Conservation (phyloP, 2,888 invertebrate genomes). For the Rhaphigaster nebulosa region DNA sequence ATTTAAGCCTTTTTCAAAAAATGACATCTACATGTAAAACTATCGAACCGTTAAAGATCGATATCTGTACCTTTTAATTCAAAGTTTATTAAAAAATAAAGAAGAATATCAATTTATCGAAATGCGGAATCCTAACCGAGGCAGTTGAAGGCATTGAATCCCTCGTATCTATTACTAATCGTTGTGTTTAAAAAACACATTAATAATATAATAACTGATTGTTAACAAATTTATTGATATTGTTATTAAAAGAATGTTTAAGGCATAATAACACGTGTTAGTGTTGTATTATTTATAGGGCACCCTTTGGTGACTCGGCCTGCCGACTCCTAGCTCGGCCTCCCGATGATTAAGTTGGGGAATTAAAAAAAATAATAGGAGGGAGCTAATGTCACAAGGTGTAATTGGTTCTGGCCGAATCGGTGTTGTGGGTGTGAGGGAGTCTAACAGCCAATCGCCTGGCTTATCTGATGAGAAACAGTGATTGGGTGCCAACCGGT, state of each 20-base stretch:
- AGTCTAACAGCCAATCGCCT: slow-evolving; percentile 34
- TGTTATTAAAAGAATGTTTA: slow-evolving; percentile 14
- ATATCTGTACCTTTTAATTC: too few relatives aligned
- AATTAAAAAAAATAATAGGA: slow-evolving; percentile 51
- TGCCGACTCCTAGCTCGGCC: not conserved
- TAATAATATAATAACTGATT: not conserved
- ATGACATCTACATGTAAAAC: too few relatives aligned
- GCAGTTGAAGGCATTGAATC: not conserved
- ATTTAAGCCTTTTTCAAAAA: too few relatives aligned
- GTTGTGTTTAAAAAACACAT: not conserved
- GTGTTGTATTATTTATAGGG: slow-evolving; percentile 1
- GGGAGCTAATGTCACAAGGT: slow-evolving; percentile 32
- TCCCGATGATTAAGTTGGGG: slow-evolving; percentile 37
- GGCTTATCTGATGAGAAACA: slow-evolving; percentile 21
- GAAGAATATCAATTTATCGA: not conserved
- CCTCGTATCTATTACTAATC: not conserved
- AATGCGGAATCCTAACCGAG: not conserved
- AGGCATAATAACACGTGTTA: slow-evolving; percentile 15
- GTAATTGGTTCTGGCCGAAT: slow-evolving; percentile 50
- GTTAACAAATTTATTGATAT: slow-evolving; percentile 29
- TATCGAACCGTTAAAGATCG: too few relatives aligned
- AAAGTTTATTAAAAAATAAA: not conserved
- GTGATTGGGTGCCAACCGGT: slow-evolving; percentile 49
- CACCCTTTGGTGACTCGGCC: not conserved
- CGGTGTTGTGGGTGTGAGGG: slow-evolving; percentile 52